Base-by-base conservation (phyloP, 2,888 invertebrate genomes). In the Endotricha flammealis region DNA sequence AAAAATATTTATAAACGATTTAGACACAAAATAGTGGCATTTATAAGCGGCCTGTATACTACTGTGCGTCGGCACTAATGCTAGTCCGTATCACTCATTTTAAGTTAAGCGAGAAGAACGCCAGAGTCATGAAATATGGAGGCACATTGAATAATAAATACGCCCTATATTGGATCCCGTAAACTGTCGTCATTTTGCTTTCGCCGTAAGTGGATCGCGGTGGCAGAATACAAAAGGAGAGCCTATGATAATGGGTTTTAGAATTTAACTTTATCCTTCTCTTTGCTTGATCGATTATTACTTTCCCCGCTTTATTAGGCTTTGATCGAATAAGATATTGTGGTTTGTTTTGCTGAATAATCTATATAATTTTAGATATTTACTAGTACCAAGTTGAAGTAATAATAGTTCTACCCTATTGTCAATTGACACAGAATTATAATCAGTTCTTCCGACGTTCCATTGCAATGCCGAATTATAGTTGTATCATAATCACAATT, bases 141-240 rank as follows among this genome's bases (percentile, higher is more conserved):
- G 46, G 57, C 61, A 52, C 54, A 53, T 54, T 70, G 73, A 73
- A 76, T 73, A 73, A 72, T 72, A 72, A 72, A 72, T 66, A 67
- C 58, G 53, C 48, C 53, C 45, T 55, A 64, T 68, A 74, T 71
- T 68, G 64, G 63, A 66, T 66, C 57, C 57, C 44, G 57, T 63
- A 57, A 57, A 58, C 57, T 64, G 62, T 62, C 64, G 61, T 61
- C 66, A 57, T 61, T 56, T 51, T 52, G 52, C 47, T 48, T 51
- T 50, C 48, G 39, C 42, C 49, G 50, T 63, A 57, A 66, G 69
- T 60, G 57, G 61, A 58, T 62, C 53, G 51, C 48, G 52, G 53
- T 46, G 45, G 41, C 51, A 34, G 57, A 60, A 62, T 60, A 66
- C 63, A 66, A 65, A 64, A 53, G 55, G 54, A 47, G 45, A 50